These are phyloP conservation scores for Cliona cf. orientalis DNA, from an alignment of 37 sponge, comb jelly and placozoan genomes.

Conservation along the genomic window DNA sequence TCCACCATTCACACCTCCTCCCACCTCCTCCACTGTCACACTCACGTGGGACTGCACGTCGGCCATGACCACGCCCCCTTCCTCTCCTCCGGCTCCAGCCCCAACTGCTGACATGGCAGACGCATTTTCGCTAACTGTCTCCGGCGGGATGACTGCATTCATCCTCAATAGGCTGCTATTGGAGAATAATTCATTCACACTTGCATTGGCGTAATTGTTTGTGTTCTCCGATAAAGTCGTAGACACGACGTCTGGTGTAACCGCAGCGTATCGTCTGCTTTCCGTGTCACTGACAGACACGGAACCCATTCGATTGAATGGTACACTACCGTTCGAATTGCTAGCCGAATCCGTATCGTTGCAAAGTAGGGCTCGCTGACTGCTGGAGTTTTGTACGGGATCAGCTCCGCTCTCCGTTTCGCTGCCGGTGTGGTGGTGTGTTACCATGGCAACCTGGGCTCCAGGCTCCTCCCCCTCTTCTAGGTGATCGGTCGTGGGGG, in stretches of 20 bases:
- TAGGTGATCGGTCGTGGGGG: too few relatives aligned
- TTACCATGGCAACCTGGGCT: too few relatives aligned
- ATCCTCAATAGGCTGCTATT: constrained; percentile 54
- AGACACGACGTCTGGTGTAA: constrained; percentile 17
- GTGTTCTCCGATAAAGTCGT: constrained; percentile 42
- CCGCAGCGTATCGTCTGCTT: not conserved
- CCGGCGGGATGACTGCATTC: constrained; percentile 48
- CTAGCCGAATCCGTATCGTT: not conserved
- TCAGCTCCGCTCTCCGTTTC: too few relatives aligned
- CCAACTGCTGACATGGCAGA: constrained; percentile 1
- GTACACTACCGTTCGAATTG: not conserved
- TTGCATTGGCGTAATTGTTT: constrained; percentile 33
- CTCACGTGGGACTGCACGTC: constrained; percentile 10
- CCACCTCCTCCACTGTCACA: not conserved
- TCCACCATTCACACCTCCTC: not conserved
- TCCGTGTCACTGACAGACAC: not conserved
- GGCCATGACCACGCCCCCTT: not conserved
- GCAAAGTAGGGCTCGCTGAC: not conserved
- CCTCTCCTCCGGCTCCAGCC: not conserved
- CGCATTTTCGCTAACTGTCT: too few relatives aligned
- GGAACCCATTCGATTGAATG: not conserved
- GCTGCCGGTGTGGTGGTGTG: too few relatives aligned
- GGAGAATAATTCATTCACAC: constrained; percentile 55
- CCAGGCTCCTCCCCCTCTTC: too few relatives aligned
- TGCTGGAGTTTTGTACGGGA: too few relatives aligned